These are phyloP conservation scores for Apis dorsata DNA, from an alignment of 1,140 invertebrate species.

Conservation along the genomic window DNA sequence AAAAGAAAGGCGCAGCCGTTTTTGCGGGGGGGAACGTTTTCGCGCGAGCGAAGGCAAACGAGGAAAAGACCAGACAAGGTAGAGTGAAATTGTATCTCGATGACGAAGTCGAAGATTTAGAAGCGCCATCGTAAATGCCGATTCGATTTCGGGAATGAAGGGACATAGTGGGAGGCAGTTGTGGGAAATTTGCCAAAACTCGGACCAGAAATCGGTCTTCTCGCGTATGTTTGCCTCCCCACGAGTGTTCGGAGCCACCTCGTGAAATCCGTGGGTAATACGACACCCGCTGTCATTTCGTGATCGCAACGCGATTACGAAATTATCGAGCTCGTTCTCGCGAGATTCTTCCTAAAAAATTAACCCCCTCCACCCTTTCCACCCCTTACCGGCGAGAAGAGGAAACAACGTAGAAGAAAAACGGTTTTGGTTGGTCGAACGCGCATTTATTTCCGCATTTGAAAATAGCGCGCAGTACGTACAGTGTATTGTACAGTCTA, in stretches of 20 bases:
- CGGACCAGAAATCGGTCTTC: conserved; percentile 65
- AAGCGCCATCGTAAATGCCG: conserved; percentile 68
- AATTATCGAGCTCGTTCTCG: conserved; percentile 10
- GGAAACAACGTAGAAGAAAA: background rate
- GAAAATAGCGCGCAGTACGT: background rate
- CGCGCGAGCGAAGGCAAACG: conserved; percentile 4
- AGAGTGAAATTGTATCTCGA: conserved; percentile 69
- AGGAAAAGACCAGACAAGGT: conserved; percentile 42
- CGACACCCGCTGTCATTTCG: conserved; percentile 48
- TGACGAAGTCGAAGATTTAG: conserved; percentile 62
- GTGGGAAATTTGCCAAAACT: conserved; percentile 70
- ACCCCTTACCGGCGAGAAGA: too few relatives aligned
- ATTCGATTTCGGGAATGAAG: conserved; percentile 67
- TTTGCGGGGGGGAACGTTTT: background rate
- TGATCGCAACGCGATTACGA: conserved; percentile 52
- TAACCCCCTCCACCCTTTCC: too few relatives aligned
- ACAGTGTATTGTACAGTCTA: too few relatives aligned
- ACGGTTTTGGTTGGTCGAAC: background rate
- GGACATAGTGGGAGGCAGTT: conserved; percentile 56
- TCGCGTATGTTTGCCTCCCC: conserved; percentile 62
- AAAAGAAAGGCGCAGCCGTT: background rate
- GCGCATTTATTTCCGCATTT: background rate
- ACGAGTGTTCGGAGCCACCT: conserved; percentile 20
- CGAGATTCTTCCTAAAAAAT: background rate
- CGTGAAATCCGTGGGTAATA: conserved; percentile 62